A percentile compares a stretch with the other conserved stretches of the same genome.
phyloP scores from a whole-genome alignment of 2,113 vertebrate genomes.

The Cavia porcellus region DNA sequence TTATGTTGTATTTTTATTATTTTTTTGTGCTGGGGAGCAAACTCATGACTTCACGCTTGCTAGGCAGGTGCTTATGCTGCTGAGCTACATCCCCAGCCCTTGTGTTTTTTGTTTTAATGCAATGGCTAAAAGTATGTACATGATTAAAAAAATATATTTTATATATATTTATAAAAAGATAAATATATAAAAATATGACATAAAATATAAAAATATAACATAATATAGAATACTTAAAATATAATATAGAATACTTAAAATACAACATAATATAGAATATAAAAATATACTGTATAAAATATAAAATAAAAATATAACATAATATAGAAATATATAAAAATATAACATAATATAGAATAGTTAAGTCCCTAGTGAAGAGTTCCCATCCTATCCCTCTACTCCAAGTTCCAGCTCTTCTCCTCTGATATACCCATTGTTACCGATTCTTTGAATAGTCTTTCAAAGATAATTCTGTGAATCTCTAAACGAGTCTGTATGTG shows the following conservation, averaged over 20 bases:
- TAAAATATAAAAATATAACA: too few species aligned
- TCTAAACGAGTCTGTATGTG: background rate
- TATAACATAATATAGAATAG: background rate
- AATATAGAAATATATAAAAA: background rate
- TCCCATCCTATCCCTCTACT: background rate
- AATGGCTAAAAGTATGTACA: background rate
- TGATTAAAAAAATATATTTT: background rate
- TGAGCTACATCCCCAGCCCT: background rate
- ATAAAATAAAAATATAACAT: too few species aligned
- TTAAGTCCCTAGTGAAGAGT: background rate
- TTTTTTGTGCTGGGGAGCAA: too few species aligned
- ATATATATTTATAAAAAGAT: too few species aligned
- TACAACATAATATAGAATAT: too few species aligned
- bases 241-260: too few species aligned
- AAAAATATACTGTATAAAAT: too few species aligned
- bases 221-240: too few species aligned
- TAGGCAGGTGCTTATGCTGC: too few species aligned
- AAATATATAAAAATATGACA: background rate
- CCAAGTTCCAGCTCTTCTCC: background rate
- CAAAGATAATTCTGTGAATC: background rate
- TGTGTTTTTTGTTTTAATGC: background rate
- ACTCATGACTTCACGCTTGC: too few species aligned
- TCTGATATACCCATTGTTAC: background rate
- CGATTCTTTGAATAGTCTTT: background rate
- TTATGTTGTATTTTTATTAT: too few species aligned